Percentiles rank a stretch among this genome's conserved stretches.
phyloP scores from a whole-genome alignment of 2,888 invertebrate genomes.

The Agelastica alni region DNA sequence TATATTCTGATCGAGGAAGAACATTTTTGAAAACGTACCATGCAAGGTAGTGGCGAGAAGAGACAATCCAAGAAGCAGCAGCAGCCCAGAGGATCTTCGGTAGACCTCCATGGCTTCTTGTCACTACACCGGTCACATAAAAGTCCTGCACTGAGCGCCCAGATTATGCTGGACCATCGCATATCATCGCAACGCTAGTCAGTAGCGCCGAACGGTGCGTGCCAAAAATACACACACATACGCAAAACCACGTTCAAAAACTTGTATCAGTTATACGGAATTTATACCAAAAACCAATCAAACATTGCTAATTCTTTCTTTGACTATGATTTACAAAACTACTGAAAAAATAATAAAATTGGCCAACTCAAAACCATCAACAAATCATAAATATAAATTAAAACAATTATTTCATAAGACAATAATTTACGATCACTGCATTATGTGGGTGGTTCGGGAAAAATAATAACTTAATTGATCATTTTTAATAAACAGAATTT shows the following conservation, averaged over 20 bases:
- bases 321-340: no score
- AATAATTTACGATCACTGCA: no score
- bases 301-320: no score
- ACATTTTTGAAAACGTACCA: conserved; percentile 55
- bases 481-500: no score
- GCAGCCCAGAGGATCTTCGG: conserved; percentile 61
- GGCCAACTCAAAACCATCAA: no score
- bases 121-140: conserved; percentile 57
- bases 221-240: conserved; percentile 38
- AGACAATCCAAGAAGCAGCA: conserved; percentile 61
- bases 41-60: conserved; percentile 62
- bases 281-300: no score
- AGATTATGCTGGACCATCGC: conserved; percentile 52
- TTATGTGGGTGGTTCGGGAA: no score
- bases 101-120: conserved; percentile 62
- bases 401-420: no score
- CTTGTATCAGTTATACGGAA: conserved; percentile 9
- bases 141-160: conserved; percentile 56
- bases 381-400: no score
- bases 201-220: conserved; percentile 44
- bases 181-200: conserved; percentile 50
- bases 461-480: no score
- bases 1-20: conserved; percentile 10
- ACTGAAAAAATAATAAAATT: no score
- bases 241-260: conserved; percentile 16